Evolutionary conservation across 2,888 invertebrate genomes (phyloP), one percentile per base, ranked within the genome.

Genomic region (Conomelus anceps): DNA sequence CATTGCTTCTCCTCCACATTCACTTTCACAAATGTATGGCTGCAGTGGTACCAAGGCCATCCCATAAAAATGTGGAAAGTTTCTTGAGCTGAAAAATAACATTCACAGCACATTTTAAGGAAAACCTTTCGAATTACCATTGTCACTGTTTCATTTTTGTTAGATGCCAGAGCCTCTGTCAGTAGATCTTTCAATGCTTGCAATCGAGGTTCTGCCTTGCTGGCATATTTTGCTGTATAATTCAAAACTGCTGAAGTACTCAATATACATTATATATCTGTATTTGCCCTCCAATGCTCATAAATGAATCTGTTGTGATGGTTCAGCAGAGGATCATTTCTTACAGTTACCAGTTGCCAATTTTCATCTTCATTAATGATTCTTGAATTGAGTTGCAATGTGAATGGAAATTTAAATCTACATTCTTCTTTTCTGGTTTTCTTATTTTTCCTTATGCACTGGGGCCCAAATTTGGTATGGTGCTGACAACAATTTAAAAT

Each of bases 41-140:
- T 23, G 41, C 41, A 89, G 11, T 26, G 20, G 41, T 26, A 24
- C 4, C 90, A 41, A 22, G 88, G 84, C 88, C 34, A 23, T 17
- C 89, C 88, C 22, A 85, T 88, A 13, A 90, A 23, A 13, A 90
- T 22, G 22, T 90, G 89, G 22, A 84, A 85, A 1, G 88, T 88
- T 84, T 91, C 90, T 63, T 90, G 90, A 0, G 90, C 89, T 7
- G 91, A 91, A 11, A 84, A 86, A 34, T 90, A 91, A 20, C 90
- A 3, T 23, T 91, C 90, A 22, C 23, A 22, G 20, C 91, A 85
- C 11, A 90, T 87, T 22, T 85, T 26, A 22, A 91, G 88, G 22
- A 90, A 23, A 0, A 90, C 22, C 86, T 89, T 90, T 26, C 85
- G 90, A 17, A 90, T 88, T 20, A 86, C 87, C n/a, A n/a, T n/a